phyloP scores from a whole-genome alignment of 2,113 vertebrate species.

The Megaceryle torquata region DNA sequence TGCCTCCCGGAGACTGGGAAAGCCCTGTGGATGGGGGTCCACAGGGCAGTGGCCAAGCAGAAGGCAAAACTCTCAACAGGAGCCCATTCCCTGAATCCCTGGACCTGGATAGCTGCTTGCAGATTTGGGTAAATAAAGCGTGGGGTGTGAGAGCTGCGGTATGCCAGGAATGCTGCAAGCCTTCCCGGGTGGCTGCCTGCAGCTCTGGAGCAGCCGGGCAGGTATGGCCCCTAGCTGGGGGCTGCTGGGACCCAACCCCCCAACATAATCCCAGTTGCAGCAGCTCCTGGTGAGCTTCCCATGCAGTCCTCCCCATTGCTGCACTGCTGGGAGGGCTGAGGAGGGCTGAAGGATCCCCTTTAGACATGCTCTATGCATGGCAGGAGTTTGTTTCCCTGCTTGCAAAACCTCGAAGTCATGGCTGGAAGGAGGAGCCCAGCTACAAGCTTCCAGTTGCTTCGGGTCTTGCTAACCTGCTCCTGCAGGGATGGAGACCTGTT shows the following conservation, averaged over 20 bases:
- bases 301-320: neutral
- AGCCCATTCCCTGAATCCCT: neutral
- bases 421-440: neutral
- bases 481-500: neutral
- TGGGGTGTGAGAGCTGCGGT: neutral
- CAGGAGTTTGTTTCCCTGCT: neutral
- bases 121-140: neutral
- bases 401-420: neutral
- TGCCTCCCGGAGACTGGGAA: neutral
- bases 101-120: neutral
- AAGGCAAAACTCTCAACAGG: neutral
- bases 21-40: neutral
- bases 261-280: neutral
- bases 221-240: neutral
- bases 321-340: too few species aligned
- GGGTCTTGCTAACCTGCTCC: neutral
- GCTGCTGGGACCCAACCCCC: too few species aligned
- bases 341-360: neutral
- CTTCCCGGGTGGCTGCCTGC: neutral
- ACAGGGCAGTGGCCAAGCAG: neutral
- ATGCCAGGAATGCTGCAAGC: conserved; percentile 58
- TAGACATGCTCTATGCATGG: too few species aligned
- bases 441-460: neutral
- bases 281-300: neutral
- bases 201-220: neutral